These are phyloP conservation scores for Palythoa heliodiscus DNA, from an alignment of 92 coral and sea anemone species.

Conservation along the genomic window DNA sequence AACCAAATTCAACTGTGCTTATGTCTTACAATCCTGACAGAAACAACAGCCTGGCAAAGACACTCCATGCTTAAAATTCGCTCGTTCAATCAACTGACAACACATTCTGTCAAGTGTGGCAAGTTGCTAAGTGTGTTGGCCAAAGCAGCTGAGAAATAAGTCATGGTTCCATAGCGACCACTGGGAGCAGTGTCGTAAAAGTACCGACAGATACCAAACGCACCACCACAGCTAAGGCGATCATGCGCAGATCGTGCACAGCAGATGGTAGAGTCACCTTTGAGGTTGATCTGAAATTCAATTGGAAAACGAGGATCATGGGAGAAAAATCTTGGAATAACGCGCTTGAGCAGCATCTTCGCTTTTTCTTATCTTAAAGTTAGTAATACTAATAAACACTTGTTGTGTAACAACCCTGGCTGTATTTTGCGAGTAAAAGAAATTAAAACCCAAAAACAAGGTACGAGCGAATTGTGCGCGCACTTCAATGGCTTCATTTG, in stretches of 20 bases:
- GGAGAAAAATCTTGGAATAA: not conserved
- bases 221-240: conserved; percentile 87
- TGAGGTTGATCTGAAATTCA: conserved; percentile 63
- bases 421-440: too few relatives aligned
- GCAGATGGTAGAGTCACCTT: conserved; percentile 90
- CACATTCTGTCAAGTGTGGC: conserved; percentile 84
- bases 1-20: too few relatives aligned
- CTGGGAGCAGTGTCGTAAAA: conserved; percentile 99
- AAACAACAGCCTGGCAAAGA: too few relatives aligned
- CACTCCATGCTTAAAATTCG: not conserved
- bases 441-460: too few relatives aligned
- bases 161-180: conserved; percentile 99
- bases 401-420: too few relatives aligned
- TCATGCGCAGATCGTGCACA: conserved; percentile 85
- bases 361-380: not conserved
- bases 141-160: conserved; percentile 90
- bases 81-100: conserved; percentile 54
- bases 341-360: not conserved
- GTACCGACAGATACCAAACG: conserved; percentile 89
- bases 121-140: conserved; percentile 75
- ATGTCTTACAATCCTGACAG: too few relatives aligned
- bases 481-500: too few relatives aligned
- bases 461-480: too few relatives aligned
- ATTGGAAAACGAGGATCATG: not conserved
- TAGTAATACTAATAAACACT: too few relatives aligned